Evolutionary conservation across 2,113 vertebrate species (phyloP).

Genomic region (Oreotragus oreotragus): DNA sequence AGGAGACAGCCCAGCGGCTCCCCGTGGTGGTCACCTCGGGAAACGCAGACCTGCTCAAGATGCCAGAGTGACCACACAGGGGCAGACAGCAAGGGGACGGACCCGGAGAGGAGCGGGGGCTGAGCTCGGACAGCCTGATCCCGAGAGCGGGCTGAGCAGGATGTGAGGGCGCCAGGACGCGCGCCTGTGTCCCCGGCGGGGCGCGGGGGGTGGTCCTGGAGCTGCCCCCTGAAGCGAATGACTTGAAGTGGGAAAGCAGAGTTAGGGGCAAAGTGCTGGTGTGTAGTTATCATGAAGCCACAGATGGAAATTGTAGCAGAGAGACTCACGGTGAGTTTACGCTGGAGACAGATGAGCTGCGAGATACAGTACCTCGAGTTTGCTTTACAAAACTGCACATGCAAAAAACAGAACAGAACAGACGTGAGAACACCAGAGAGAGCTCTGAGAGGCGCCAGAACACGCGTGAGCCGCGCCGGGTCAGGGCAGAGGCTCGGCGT

Average conservation of each 20-base stretch:
- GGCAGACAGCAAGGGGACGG: conserved; percentile 1
- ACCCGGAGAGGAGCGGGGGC: background rate
- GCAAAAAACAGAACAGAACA: conserved; percentile 88
- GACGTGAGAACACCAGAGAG: conserved; percentile 85
- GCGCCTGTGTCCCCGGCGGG: conserved; percentile 45
- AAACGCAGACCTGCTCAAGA: background rate
- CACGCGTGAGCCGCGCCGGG: conserved; percentile 36
- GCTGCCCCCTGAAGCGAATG: conserved; percentile 74
- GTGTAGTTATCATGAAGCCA: conserved; percentile 70
- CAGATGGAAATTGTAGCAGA: conserved; percentile 81
- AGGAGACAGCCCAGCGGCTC: background rate
- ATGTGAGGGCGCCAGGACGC: background rate
- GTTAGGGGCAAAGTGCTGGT: conserved; percentile 30
- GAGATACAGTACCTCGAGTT: conserved; percentile 93
- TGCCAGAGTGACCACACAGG: background rate
- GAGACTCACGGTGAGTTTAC: conserved; percentile 97
- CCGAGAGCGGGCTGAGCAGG: background rate
- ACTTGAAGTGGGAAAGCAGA: conserved; percentile 36
- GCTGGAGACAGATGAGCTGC: conserved; percentile 97
- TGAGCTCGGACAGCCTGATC: background rate
- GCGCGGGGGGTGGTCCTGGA: conserved; percentile 55
- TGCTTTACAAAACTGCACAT: conserved; percentile 99
- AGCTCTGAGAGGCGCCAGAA: conserved; percentile 69
- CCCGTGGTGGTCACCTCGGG: background rate
- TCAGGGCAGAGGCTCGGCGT: background rate